Conservation (phyloP, 2,797 vertebrate species). For the Pangasius sanitwongsei region DNA sequence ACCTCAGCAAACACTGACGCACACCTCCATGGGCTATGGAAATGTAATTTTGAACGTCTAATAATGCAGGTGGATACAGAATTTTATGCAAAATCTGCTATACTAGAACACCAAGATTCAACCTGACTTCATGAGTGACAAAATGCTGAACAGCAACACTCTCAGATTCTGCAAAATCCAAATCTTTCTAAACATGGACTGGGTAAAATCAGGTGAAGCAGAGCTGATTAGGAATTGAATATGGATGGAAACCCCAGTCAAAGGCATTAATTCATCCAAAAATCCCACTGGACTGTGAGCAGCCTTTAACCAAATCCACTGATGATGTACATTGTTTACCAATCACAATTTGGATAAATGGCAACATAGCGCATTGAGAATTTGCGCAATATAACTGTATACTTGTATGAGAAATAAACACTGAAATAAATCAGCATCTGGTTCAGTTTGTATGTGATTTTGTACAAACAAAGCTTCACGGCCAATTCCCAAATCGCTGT, state of each 20-base stretch:
- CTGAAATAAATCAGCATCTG: neutral
- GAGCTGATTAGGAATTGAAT: neutral
- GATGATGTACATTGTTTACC: neutral
- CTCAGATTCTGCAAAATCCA: neutral
- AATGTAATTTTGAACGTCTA: neutral
- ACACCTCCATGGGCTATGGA: neutral
- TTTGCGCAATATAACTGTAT: neutral
- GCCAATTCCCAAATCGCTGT: neutral
- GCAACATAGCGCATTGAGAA: neutral
- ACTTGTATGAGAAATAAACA: neutral
- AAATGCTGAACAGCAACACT: neutral
- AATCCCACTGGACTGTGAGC: neutral
- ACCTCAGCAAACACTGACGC: constrained; percentile 7
- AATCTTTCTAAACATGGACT: neutral
- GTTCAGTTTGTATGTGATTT: neutral
- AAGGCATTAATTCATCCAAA: neutral
- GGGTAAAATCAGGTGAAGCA: neutral
- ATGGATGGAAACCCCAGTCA: neutral
- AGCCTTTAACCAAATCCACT: too few species aligned
- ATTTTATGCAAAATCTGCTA: neutral
- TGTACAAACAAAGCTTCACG: neutral
- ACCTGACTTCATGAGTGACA: neutral
- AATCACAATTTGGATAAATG: neutral
- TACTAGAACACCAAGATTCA: neutral
- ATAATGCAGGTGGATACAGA: neutral